phyloP scores from a whole-genome alignment of 2,113 vertebrate species.

The Passer domesticus region DNA sequence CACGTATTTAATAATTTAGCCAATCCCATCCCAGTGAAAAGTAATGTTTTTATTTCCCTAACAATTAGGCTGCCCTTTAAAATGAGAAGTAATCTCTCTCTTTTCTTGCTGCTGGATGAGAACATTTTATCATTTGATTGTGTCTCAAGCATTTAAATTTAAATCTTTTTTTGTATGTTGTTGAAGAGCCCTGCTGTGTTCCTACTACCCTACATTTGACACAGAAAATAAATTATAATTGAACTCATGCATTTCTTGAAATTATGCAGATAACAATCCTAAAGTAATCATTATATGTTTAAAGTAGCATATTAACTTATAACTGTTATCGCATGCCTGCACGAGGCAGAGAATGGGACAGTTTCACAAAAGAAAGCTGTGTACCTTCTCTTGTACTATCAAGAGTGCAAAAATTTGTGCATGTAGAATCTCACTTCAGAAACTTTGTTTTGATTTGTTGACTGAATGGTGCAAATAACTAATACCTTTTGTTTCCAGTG shows the following conservation, averaged over 20 bases:
- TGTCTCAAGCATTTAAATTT: neutral
- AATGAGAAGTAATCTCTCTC: neutral
- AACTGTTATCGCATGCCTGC: neutral
- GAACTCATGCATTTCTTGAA: neutral
- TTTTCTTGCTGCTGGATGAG: neutral
- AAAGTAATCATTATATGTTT: neutral
- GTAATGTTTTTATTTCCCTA: neutral
- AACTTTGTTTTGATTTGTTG: neutral
- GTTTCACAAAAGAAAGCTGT: neutral
- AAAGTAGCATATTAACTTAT: neutral
- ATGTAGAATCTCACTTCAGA: neutral
- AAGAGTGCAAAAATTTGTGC: neutral
- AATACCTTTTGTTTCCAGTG: neutral
- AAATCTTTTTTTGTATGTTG: neutral
- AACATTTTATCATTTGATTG: neutral
- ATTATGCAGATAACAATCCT: neutral
- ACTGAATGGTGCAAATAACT: neutral
- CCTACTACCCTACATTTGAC: neutral
- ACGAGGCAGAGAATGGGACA: rapidly evolving
- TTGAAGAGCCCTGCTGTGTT: neutral
- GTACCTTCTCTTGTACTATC: neutral
- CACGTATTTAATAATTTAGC: constrained; percentile 9
- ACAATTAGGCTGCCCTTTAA: constrained; percentile 35
- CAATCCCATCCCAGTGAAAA: neutral
- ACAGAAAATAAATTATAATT: neutral